These are phyloP conservation scores for Macaria liturata DNA, from an alignment of 2,888 invertebrate species.

Conservation along the genomic window DNA sequence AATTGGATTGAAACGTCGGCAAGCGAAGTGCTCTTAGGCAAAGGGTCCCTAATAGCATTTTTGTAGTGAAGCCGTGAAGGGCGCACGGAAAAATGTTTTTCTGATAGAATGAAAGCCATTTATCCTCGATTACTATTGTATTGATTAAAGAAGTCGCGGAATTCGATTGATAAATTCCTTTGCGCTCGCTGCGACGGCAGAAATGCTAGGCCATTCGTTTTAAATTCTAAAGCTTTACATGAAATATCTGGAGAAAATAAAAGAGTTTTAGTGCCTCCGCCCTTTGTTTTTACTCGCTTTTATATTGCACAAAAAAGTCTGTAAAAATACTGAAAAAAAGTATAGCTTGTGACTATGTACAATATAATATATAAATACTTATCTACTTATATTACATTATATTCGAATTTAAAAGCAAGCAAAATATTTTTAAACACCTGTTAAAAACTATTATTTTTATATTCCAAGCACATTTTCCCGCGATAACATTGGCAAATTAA, in stretches of 20 bases:
- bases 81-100: constrained; percentile 66
- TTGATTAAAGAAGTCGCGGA: constrained; percentile 56
- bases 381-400: no score
- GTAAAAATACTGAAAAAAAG: no score
- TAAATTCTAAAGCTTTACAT: constrained; percentile 29
- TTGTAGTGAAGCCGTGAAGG: constrained; percentile 57
- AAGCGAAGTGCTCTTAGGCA: constrained; percentile 54
- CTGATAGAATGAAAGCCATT: constrained; percentile 60
- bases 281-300: constrained; percentile 8
- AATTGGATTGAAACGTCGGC: constrained; percentile 71
- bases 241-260: constrained; percentile 26
- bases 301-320: background rate
- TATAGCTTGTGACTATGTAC: no score
- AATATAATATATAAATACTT: no score
- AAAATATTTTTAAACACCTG: no score
- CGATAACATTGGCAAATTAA: constrained; percentile 63
- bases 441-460: no score
- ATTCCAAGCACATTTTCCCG: constrained; percentile 27
- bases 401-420: no score
- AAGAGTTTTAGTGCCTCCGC: constrained; percentile 21
- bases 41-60: constrained; percentile 73
- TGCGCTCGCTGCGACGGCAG: constrained; percentile 26
- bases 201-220: constrained; percentile 35
- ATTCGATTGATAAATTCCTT: constrained; percentile 40
- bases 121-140: constrained; percentile 65